A percentile compares a stretch with the other conserved stretches of the same genome.
Conservation (phyloP, 2,797 vertebrate genomes). For the Mycteria americana region DNA sequence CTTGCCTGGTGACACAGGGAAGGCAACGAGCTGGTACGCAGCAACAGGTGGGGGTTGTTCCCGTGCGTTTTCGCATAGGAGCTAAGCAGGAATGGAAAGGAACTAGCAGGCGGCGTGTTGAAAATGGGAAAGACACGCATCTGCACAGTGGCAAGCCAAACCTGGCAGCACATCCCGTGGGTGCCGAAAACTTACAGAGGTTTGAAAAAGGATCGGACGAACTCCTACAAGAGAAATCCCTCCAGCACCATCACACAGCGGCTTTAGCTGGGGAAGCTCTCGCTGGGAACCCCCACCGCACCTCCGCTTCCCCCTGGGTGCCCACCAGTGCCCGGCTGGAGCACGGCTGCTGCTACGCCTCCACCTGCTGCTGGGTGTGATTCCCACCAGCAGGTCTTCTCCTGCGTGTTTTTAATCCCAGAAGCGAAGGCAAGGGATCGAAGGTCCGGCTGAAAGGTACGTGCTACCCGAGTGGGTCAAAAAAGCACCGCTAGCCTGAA, state of each 20-base stretch:
- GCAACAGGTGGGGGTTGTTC: background rate
- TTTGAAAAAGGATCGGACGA: background rate
- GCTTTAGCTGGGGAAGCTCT: background rate
- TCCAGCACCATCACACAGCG: accelerated
- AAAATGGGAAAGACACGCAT: background rate
- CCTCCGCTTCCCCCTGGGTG: background rate
- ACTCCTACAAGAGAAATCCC: background rate
- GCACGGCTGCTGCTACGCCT: accelerated
- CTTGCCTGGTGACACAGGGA: background rate
- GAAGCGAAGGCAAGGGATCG: background rate
- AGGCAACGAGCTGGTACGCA: background rate
- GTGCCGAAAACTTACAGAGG: background rate
- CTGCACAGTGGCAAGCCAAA: background rate
- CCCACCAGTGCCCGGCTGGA: background rate
- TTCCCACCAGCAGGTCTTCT: background rate
- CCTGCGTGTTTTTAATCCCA: background rate
- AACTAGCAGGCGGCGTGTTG: background rate
- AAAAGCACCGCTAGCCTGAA: background rate
- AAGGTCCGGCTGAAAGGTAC: background rate
- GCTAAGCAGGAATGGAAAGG: background rate
- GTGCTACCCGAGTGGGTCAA: background rate
- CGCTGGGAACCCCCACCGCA: background rate
- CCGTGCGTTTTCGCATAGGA: background rate
- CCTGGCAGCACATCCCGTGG: background rate
- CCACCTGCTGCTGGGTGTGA: background rate